Conservation (phyloP, 1,140 invertebrate species). For the Bombus confusus region DNA sequence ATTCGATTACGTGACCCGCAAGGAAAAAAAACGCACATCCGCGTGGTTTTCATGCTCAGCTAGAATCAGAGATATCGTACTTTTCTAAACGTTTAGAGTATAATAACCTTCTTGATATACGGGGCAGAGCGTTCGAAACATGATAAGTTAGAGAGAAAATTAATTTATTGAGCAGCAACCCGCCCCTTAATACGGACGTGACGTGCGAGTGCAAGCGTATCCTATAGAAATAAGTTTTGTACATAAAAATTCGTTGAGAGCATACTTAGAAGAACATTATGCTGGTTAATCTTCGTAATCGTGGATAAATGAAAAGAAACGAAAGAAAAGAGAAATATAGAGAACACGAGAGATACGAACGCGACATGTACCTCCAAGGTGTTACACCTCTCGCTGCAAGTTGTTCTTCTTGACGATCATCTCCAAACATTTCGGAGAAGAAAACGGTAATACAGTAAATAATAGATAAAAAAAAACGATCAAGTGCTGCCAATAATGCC, state of each 20-base stretch:
- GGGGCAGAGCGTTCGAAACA: slow-evolving; percentile 62
- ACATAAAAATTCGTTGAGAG: slow-evolving; percentile 74
- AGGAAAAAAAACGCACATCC: slow-evolving; percentile 43
- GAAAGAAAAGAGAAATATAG: slow-evolving; percentile 37
- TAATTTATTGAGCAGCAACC: slow-evolving; percentile 78
- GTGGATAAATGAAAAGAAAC: slow-evolving; percentile 18
- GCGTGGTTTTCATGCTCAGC: slow-evolving; percentile 49
- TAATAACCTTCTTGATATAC: slow-evolving; percentile 6
- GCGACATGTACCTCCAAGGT: background rate
- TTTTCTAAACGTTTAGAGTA: slow-evolving; percentile 17
- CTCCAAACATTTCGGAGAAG: slow-evolving; percentile 57
- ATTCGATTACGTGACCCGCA: background rate
- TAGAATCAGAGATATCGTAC: slow-evolving; percentile 57
- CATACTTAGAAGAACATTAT: slow-evolving; percentile 48
- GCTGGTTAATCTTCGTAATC: slow-evolving; percentile 47
- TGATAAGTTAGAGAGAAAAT: slow-evolving; percentile 71
- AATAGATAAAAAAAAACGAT: slow-evolving; percentile 67
- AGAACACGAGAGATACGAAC: slow-evolving; percentile 26
- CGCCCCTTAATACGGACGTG: slow-evolving; percentile 48
- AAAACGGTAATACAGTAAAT: slow-evolving; percentile 62
- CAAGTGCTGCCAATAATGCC: slow-evolving; percentile 82
- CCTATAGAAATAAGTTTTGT: slow-evolving; percentile 77
- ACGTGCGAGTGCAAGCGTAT: slow-evolving; percentile 75
- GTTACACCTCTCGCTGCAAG: background rate
- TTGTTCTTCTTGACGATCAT: slow-evolving; percentile 45